These are phyloP conservation scores for Zaprionus davidi DNA, from an alignment of 1,140 invertebrate species.

Conservation along the genomic window DNA sequence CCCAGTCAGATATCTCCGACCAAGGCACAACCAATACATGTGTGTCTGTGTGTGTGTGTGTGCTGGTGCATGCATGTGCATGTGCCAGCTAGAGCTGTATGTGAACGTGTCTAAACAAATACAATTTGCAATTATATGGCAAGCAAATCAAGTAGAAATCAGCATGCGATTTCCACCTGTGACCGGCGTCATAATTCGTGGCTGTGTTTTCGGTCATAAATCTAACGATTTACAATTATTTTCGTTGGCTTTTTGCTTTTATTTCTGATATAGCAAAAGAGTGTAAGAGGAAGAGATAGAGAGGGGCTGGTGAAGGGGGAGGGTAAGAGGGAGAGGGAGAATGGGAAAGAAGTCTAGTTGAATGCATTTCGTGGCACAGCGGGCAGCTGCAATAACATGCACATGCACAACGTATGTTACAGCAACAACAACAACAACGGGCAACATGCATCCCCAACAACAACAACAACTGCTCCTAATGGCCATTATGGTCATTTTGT, in stretches of 20 bases:
- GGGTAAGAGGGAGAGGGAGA: constrained; percentile 23
- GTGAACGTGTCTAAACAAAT: constrained; percentile 79
- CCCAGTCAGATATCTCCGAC: constrained; percentile 13
- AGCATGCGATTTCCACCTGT: constrained; percentile 81
- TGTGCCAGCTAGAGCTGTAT: constrained; percentile 15
- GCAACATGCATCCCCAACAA: constrained; percentile 33
- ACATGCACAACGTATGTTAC: constrained; percentile 49
- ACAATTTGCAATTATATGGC: constrained; percentile 82
- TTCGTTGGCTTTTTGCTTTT: constrained; percentile 37
- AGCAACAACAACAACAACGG: constrained; percentile 36
- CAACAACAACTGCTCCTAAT: constrained; percentile 58
- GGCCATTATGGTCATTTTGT: constrained; percentile 79
- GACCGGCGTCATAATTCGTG: constrained; percentile 81
- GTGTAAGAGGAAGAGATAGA: neutral
- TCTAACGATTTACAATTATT: constrained; percentile 82
- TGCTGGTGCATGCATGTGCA: neutral
- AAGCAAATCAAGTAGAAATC: constrained; percentile 80
- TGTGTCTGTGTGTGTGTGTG: constrained; percentile 19
- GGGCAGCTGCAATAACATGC: constrained; percentile 61
- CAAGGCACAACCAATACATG: neutral
- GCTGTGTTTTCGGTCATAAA: constrained; percentile 77
- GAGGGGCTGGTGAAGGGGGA: neutral
- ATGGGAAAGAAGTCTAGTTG: constrained; percentile 31
- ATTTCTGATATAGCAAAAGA: constrained; percentile 10
- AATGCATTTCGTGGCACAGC: constrained; percentile 79